Conservation (phyloP, 1,140 invertebrate genomes). For the Listronotus bonariensis region DNA sequence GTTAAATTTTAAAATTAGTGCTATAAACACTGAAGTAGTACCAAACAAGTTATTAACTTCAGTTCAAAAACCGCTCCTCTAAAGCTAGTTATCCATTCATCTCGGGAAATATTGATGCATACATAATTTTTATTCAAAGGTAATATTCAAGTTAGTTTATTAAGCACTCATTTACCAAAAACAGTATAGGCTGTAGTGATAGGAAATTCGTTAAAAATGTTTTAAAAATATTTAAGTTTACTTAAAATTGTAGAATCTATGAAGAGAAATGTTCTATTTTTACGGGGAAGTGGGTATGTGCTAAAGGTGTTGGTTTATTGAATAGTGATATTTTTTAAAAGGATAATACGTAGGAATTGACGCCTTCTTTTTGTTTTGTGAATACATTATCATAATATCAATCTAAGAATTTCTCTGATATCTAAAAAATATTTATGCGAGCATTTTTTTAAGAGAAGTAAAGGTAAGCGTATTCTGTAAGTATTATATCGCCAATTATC, state of each 20-base stretch:
- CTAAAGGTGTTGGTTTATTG: not conserved
- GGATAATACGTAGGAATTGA: not conserved
- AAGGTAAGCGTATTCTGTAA: too few species aligned
- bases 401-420: too few species aligned
- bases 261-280: slow-evolving; percentile 34
- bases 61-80: slow-evolving; percentile 4
- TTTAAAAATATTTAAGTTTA: slow-evolving; percentile 9
- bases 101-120: slow-evolving; percentile 30
- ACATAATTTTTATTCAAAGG: slow-evolving; percentile 28
- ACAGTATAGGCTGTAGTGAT: not conserved
- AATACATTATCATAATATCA: not conserved
- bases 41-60: too few species aligned
- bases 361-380: slow-evolving; percentile 10
- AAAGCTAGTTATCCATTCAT: slow-evolving; percentile 30
- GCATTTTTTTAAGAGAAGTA: too few species aligned
- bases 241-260: slow-evolving; percentile 1
- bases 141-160: slow-evolving; percentile 25
- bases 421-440: too few species aligned
- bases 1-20: too few species aligned
- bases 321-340: not conserved
- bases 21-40: too few species aligned
- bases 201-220: not conserved
- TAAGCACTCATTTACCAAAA: slow-evolving; percentile 11
- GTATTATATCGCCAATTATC: too few species aligned
- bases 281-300: slow-evolving; percentile 34